Percentiles rank a stretch among this genome's conserved stretches.
Conservation (phyloP, 1,140 invertebrate species). For the Hestina assimilis region DNA sequence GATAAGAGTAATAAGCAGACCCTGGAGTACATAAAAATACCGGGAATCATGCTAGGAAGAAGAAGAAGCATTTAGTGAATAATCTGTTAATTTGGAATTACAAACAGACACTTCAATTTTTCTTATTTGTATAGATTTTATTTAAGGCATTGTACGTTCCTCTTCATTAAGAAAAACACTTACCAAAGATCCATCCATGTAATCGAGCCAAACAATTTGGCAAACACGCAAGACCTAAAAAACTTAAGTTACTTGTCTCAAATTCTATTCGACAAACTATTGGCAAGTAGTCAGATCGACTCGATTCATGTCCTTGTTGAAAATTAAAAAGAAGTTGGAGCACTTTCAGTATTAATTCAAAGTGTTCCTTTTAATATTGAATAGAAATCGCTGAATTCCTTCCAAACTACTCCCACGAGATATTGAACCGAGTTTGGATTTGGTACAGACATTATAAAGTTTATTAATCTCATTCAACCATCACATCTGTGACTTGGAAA, state of each 20-base stretch:
- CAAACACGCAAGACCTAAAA: neutral
- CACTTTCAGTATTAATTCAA: constrained; percentile 7
- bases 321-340: constrained; percentile 16
- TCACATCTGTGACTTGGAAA: neutral
- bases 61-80: too few species aligned
- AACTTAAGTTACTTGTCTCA: constrained; percentile 14
- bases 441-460: neutral
- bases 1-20: too few species aligned
- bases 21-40: too few species aligned
- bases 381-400: constrained; percentile 2
- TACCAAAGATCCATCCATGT: neutral
- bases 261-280: constrained; percentile 14
- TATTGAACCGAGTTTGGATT: constrained; percentile 1
- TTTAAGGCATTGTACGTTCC: neutral
- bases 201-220: neutral
- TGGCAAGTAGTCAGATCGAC: constrained; percentile 15
- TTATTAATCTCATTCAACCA: neutral
- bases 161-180: neutral
- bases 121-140: neutral
- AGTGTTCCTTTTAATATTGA: constrained; percentile 1
- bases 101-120: too few species aligned
- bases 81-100: too few species aligned
- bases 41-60: too few species aligned
- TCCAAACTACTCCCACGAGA: constrained; percentile 3
- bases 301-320: constrained; percentile 7